Evolutionary conservation across 2,113 vertebrate species (phyloP), one percentile per base, ranked within the genome.

Genomic region (Chitala chitala): DNA sequence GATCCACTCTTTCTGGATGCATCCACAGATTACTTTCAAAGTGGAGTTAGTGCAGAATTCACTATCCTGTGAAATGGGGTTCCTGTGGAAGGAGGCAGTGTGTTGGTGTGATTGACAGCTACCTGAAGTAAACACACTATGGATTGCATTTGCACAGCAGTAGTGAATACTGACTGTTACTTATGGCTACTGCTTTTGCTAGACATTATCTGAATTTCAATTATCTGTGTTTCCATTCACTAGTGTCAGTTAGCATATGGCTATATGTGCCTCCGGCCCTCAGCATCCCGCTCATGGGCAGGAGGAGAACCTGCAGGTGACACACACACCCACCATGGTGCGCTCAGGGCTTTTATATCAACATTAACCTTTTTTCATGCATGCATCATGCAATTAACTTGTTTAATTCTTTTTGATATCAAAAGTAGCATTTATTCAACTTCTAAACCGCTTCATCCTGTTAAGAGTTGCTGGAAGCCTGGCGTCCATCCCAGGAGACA

Each of bases 381-480:
- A 77, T 83, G 86, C 80, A 81, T 55, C 51, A 77, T 79, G 81
- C 84, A 75, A 82, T 69, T 78, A 87, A 84, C 86, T 81, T 84
- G 86, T 87, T 87, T 87, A 85, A 87, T 89, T 88, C 82, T 84
- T 89, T 83, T 87, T 81, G 81, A 80, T 85, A 87, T 87, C 85
- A 85, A 82, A 89, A 79, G 78, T 79, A 80, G 84, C 82, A 87
- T 86, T 75, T n/a, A n/a, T n/a, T n/a, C n/a, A n/a, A n/a, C n/a
- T n/a, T n/a, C n/a, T n/a, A n/a, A n/a, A n/a, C n/a, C n/a, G n/a
- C n/a, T n/a, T n/a, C n/a, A n/a, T n/a, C n/a, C n/a, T n/a, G n/a
- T n/a, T n/a, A n/a, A n/a, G n/a, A n/a, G n/a, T n/a, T n/a, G n/a
- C n/a, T n/a, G n/a, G n/a, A n/a, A n/a, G n/a, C n/a, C n/a, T n/a